Percentiles rank a stretch among this genome's conserved stretches.
These are phyloP conservation scores for Drosophila mojavensis DNA, from an alignment of 1,140 invertebrate genomes.

Conservation along the genomic window DNA sequence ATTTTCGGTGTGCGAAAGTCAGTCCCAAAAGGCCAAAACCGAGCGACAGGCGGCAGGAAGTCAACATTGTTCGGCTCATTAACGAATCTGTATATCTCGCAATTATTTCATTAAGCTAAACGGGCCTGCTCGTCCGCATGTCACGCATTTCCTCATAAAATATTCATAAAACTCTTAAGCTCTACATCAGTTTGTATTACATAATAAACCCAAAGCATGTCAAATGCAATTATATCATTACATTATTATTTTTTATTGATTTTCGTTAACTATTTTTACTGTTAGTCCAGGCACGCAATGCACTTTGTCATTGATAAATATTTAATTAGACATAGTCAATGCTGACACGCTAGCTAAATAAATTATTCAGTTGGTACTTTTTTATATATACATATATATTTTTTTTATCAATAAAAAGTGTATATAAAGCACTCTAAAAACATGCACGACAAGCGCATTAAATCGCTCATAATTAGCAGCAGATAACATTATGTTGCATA, in stretches of 20 bases:
- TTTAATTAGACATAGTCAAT: slow-evolving; percentile 7
- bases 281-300: no score
- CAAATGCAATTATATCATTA: not conserved
- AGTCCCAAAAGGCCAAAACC: not conserved
- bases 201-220: not conserved
- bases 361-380: slow-evolving; percentile 16
- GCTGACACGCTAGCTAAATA: not conserved
- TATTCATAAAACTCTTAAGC: no score
- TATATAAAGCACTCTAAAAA: slow-evolving; percentile 15
- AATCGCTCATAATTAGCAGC: slow-evolving; percentile 44
- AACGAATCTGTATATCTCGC: not conserved
- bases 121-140: no score
- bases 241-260: no score
- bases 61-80: slow-evolving; percentile 26
- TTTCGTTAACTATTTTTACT: no score
- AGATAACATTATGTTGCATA: slow-evolving; percentile 10
- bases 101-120: slow-evolving; percentile 14
- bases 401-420: slow-evolving; percentile 25
- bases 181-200: no score
- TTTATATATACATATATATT: not conserved
- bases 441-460: slow-evolving; percentile 42
- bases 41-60: not conserved
- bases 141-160: no score
- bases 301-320: no score
- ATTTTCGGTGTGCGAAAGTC: slow-evolving; percentile 47